A percentile compares a stretch with the other conserved stretches of the same genome.
These are phyloP conservation scores for Amphiprion ocellaris DNA, from an alignment of 2,113 vertebrate genomes.

Conservation along the genomic window DNA sequence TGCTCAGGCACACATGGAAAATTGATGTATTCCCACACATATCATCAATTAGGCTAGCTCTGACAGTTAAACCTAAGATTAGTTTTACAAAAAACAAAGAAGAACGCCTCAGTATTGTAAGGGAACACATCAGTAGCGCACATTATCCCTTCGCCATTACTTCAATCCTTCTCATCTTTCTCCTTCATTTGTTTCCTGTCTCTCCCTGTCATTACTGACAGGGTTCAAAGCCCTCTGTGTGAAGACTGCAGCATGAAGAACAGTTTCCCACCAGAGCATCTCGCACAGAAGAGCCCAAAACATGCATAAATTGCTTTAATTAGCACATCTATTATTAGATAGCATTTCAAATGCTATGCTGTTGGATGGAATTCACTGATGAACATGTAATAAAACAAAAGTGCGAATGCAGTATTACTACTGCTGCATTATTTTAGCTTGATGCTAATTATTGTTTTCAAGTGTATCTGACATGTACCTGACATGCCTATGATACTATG, in stretches of 20 bases:
- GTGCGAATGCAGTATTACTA: neutral
- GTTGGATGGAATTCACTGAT: constrained; percentile 48
- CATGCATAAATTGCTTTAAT: constrained; percentile 74
- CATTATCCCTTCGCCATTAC: constrained; percentile 46
- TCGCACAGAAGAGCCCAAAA: constrained; percentile 60
- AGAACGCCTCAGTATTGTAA: constrained; percentile 32
- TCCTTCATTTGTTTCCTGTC: constrained; percentile 52
- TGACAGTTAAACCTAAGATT: constrained; percentile 56
- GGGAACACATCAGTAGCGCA: constrained; percentile 38
- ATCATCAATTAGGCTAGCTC: constrained; percentile 42
- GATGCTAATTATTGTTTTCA: neutral
- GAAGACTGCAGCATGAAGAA: constrained; percentile 68
- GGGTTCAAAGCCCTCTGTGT: constrained; percentile 67
- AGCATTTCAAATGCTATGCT: constrained; percentile 50
- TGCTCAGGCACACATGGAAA: constrained; percentile 23
- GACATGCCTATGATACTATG: neutral
- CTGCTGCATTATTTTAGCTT: neutral
- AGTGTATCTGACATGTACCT: neutral
- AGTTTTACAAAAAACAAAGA: constrained; percentile 36
- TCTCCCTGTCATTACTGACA: constrained; percentile 62
- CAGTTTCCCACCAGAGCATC: constrained; percentile 65
- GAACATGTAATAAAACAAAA: constrained; percentile 10
- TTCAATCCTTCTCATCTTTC: constrained; percentile 59
- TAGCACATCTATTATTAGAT: constrained; percentile 70
- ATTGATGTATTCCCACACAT: constrained; percentile 29